Base-by-base conservation (phyloP, 2,888 invertebrate species). In the Heliconius erato region DNA sequence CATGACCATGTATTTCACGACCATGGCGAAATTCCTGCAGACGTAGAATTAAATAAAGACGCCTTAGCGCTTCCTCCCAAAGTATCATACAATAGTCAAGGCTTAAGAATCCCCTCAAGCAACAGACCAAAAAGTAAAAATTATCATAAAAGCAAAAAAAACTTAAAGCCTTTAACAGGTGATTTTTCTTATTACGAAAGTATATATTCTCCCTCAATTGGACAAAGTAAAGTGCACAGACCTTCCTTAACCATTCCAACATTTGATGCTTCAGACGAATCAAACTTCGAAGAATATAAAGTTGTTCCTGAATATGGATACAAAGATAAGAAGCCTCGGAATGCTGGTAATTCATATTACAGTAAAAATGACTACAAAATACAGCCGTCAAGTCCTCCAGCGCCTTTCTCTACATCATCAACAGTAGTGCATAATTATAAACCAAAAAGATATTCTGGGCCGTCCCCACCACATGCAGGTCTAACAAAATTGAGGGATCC, bases 1-100 rank as follows among this genome's bases (percentile, higher is more conserved):
- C 96, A 96, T 88, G 96, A 96, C 85, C 96, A 96, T 84, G 91
- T 95, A 81, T 94, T 95, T 87, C 96, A 96, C 85, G 96, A 96
- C 85, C 96, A 96, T 79, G 96, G 96, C 23, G 96, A 96, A 89
- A 90, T 96, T 74, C 91, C 95, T 32, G 83, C 93, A 3, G 91
- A 92, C 84, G 84, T 92, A 16, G 94, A 95, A 85, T 88, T 95
- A 74, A 90, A 90, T 19, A 94, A 92, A 82, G 92, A 93, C 14
- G 86, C 90, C 49, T 88, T 95, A 83, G 87, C 91, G 49, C 88
- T 88, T 40, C 93, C 94, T 67, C 94, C 95, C 0, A 93, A 92
- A 89, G 88, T 91, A 67, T 92, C 94, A 0, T 95, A 95, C 81
- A 93, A 93, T 72, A 94, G 91, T 80, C 92, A 94, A 81, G 95